Evolutionary conservation across 2,888 invertebrate genomes (phyloP).

Genomic region (Hirtodrosophila histrioides): DNA sequence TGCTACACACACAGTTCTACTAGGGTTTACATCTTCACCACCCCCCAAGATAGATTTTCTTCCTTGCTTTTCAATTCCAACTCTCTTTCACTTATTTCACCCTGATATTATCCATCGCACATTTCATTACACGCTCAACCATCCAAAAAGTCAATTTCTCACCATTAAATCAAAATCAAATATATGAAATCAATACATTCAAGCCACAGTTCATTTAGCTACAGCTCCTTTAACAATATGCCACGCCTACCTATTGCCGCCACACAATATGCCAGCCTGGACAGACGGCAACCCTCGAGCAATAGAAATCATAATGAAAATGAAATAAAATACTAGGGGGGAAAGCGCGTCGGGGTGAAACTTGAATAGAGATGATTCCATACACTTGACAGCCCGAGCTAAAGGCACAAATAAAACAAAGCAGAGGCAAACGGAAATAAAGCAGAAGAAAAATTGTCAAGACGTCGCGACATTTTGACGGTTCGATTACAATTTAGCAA

Average conservation of each 20-base stretch:
- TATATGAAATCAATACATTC: constrained; percentile 67
- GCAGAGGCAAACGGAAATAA: constrained; percentile 21
- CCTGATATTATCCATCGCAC: neutral
- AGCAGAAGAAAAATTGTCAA: constrained; percentile 13
- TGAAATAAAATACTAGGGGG: constrained; percentile 45
- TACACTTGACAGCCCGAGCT: constrained; percentile 45
- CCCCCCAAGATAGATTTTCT: too few species aligned
- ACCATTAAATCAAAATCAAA: constrained; percentile 68
- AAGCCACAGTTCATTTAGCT: constrained; percentile 51
- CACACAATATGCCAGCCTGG: constrained; percentile 4
- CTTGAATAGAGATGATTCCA: constrained; percentile 38
- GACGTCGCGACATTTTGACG: constrained; percentile 35
- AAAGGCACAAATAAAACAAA: constrained; percentile 46
- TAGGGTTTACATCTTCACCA: too few species aligned
- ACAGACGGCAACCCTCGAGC: constrained; percentile 24
- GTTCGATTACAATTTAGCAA: constrained; percentile 71
- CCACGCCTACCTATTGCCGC: too few species aligned
- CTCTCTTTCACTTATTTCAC: neutral
- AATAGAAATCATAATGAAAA: constrained; percentile 63
- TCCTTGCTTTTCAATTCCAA: too few species aligned
- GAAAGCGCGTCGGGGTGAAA: constrained; percentile 1
- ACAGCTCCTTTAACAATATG: constrained; percentile 1
- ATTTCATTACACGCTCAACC: constrained; percentile 21
- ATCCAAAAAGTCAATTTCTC: constrained; percentile 46
- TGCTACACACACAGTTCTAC: too few species aligned